Evolutionary conservation across 2,113 vertebrate species (phyloP).

Genomic region (Zosterops hypoxanthus): DNA sequence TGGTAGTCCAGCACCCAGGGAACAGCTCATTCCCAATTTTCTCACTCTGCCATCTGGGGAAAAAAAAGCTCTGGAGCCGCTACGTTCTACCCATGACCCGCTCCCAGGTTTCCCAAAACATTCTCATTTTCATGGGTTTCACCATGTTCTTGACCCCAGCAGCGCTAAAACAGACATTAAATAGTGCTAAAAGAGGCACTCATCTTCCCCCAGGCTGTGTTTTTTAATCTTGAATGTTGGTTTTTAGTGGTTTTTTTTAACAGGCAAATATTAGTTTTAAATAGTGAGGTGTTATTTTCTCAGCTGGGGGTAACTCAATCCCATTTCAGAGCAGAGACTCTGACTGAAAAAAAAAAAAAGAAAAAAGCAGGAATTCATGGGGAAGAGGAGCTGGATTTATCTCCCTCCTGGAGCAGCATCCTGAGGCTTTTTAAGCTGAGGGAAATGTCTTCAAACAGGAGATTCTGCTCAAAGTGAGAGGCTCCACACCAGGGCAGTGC

Average conservation of each 20-base stretch:
- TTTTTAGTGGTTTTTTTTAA: not conserved
- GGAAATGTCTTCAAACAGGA: not conserved
- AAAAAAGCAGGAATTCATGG: not conserved
- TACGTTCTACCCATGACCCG: not conserved
- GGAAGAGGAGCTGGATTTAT: not conserved
- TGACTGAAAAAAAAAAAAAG: not conserved
- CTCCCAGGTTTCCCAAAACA: not conserved
- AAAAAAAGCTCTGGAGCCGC: not conserved
- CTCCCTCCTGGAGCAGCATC: not conserved
- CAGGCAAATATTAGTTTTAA: conserved; percentile 20
- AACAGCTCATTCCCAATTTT: not conserved
- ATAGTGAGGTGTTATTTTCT: conserved; percentile 13
- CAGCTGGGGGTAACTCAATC: conserved; percentile 1
- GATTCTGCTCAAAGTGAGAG: not conserved
- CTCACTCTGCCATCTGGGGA: conserved; percentile 30
- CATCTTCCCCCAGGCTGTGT: not conserved
- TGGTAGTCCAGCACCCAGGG: not conserved
- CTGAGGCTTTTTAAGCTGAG: not conserved
- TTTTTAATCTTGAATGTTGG: not conserved
- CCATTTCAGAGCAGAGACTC: not conserved
- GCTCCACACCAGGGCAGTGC: not conserved
- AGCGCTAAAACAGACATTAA: not conserved
- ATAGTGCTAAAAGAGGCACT: not conserved
- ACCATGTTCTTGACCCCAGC: not conserved
- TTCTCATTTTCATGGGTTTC: not conserved